Evolutionary conservation across 1,140 invertebrate genomes (phyloP).

Genomic region (Cotesia typhae): DNA sequence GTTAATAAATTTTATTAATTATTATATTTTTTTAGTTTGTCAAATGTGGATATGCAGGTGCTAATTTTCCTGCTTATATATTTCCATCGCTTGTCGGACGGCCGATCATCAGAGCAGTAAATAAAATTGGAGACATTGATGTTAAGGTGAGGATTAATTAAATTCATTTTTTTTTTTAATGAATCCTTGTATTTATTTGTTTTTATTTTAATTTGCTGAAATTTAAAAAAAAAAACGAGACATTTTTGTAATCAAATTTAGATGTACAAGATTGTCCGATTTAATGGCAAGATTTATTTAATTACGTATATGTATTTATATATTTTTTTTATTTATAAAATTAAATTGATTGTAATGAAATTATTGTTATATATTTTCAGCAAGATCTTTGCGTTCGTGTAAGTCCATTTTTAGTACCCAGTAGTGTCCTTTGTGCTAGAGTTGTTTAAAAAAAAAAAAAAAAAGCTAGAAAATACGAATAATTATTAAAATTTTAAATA

Average conservation of each 20-base stretch:
- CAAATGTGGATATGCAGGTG: slow-evolving; percentile 99
- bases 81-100: slow-evolving; percentile 99
- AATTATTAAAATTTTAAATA: neutral
- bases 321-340: slow-evolving; percentile 8
- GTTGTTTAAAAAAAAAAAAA: slow-evolving; percentile 28
- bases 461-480: slow-evolving; percentile 18
- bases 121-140: slow-evolving; percentile 98
- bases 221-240: neutral
- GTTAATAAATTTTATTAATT: slow-evolving; percentile 28
- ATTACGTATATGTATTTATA: neutral
- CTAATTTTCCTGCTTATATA: slow-evolving; percentile 98
- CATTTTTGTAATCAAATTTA: slow-evolving; percentile 10
- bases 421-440: slow-evolving; percentile 40
- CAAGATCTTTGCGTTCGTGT: slow-evolving; percentile 64
- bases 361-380: slow-evolving; percentile 60
- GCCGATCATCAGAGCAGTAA: slow-evolving; percentile 96
- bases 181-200: neutral
- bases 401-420: slow-evolving; percentile 52
- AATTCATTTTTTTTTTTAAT: neutral
- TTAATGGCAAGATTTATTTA: slow-evolving; percentile 22
- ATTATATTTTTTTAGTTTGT: slow-evolving; percentile 85
- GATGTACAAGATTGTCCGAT: slow-evolving; percentile 15
- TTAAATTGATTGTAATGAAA: slow-evolving; percentile 42
- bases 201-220: slow-evolving; percentile 21
- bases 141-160: slow-evolving; percentile 81